phyloP scores from a whole-genome alignment of 2,113 vertebrate genomes.

The Chaenocephalus aceratus region DNA sequence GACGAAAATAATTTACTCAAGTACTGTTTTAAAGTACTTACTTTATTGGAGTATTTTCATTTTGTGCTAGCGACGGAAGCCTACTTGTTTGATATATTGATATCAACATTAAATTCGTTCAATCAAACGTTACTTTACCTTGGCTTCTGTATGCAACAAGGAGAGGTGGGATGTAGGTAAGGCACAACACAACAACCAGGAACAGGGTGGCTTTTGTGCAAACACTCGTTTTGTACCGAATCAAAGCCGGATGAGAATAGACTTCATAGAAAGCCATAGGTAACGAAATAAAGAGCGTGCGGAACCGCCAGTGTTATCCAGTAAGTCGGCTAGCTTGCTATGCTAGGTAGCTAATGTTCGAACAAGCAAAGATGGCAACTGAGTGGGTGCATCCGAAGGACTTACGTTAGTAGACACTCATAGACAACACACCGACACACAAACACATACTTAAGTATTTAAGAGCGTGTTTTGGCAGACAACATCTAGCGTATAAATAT shows the following conservation, averaged over 20 bases:
- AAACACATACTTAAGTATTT: not conserved
- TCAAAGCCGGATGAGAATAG: conserved; percentile 86
- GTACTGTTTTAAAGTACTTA: too few relatives aligned
- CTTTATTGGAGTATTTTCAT: too few relatives aligned
- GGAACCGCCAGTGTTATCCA: not conserved
- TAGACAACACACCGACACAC: not conserved
- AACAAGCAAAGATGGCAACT: conserved; percentile 45
- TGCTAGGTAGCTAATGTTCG: not conserved
- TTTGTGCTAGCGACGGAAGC: too few relatives aligned
- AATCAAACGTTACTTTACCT: conserved; percentile 77
- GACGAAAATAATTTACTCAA: too few relatives aligned
- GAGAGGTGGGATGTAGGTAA: conserved; percentile 92
- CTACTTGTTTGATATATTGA: too few relatives aligned
- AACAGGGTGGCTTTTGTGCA: conserved; percentile 91
- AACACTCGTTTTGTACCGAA: conserved; percentile 88
- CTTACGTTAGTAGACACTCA: not conserved
- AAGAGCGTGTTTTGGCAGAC: too few relatives aligned
- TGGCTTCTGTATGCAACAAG: conserved; percentile 94
- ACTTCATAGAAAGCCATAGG: conserved; percentile 91
- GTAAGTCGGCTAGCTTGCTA: not conserved
- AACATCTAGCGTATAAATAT: not conserved
- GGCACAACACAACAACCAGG: conserved; percentile 81
- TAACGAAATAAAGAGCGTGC: not conserved
- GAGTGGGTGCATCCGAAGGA: too few relatives aligned
- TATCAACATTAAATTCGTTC: not conserved